Evolutionary conservation across 2,113 vertebrate species (phyloP).

Genomic region (Halichoerus grypus): DNA sequence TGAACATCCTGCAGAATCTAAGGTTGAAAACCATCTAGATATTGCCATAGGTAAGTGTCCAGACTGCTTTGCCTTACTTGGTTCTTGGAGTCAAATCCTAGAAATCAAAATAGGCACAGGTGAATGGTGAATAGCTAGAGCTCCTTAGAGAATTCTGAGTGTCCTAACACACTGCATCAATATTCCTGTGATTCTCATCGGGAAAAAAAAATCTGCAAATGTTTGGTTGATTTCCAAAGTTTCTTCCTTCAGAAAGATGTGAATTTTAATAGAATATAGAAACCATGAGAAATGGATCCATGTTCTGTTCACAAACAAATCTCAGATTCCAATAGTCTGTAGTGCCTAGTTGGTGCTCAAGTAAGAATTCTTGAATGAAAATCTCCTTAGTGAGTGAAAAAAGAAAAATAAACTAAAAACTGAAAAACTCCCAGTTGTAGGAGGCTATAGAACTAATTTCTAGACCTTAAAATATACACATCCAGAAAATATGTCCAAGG

Average conservation of each 20-base stretch:
- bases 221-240: not conserved
- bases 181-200: not conserved
- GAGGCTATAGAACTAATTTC: not conserved
- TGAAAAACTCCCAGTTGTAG: not conserved
- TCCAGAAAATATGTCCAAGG: not conserved
- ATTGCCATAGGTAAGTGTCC: not conserved
- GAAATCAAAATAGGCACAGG: not conserved
- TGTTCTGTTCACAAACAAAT: not conserved
- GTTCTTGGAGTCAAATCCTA: not conserved
- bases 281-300: not conserved
- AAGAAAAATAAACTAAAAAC: not conserved
- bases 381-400: not conserved
- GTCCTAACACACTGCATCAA: fast-evolving
- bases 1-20: not conserved
- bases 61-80: not conserved
- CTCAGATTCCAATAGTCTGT: not conserved
- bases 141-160: not conserved
- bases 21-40: not conserved
- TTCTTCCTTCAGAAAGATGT: not conserved
- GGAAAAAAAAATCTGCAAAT: not conserved
- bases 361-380: not conserved
- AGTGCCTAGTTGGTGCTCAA: not conserved
- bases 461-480: not conserved
- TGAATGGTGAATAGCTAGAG: fast-evolving
- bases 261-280: not conserved